Evolutionary conservation across 2,888 invertebrate genomes (phyloP).

Genomic region (Antheraea assamensis): DNA sequence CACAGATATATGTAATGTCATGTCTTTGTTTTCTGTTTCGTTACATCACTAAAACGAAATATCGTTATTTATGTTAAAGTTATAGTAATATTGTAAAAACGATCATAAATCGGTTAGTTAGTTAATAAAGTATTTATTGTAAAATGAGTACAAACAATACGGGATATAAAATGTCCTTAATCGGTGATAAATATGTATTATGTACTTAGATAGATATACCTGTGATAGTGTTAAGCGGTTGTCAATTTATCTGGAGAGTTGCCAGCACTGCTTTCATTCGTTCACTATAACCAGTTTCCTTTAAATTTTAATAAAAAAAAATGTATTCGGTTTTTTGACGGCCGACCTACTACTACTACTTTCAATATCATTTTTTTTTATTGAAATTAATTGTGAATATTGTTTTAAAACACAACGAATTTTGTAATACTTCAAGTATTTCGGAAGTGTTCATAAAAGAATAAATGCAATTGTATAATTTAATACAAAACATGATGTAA

Average conservation of each 20-base stretch:
- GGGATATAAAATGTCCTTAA: not conserved
- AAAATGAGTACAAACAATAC: not conserved
- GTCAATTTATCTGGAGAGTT: not conserved
- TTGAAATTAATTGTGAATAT: too few relatives aligned
- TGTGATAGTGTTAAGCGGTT: constrained; percentile 61
- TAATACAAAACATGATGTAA: too few relatives aligned
- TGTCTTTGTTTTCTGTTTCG: not conserved
- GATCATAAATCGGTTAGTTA: not conserved
- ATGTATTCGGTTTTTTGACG: too few relatives aligned
- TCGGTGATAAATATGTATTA: constrained; percentile 43
- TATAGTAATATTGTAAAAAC: not conserved
- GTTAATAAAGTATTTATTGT: not conserved
- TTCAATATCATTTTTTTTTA: not conserved
- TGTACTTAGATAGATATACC: constrained; percentile 37
- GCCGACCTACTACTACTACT: too few relatives aligned
- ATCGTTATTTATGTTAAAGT: not conserved
- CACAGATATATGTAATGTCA: too few relatives aligned
- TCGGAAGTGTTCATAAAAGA: too few relatives aligned
- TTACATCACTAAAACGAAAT: not conserved
- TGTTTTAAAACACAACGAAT: too few relatives aligned
- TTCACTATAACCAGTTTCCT: not conserved
- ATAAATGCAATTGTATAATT: too few relatives aligned
- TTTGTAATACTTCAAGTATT: too few relatives aligned
- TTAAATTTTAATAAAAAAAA: not conserved
- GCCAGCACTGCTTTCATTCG: not conserved